phyloP scores from a whole-genome alignment of 2,888 invertebrate species.

The Zygogramma bicolorata region DNA sequence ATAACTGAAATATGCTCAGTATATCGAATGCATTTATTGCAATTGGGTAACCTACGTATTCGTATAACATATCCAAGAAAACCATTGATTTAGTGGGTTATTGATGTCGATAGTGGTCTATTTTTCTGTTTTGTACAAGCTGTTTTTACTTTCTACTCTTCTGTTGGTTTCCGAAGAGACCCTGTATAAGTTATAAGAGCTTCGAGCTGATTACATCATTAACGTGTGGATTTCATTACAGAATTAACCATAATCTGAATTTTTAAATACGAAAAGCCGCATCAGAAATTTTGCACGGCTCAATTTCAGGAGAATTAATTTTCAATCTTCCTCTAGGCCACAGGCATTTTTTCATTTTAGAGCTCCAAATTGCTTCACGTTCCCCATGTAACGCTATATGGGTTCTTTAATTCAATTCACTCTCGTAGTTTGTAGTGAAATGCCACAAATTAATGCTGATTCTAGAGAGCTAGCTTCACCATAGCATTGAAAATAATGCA shows the following conservation, averaged over 20 bases:
- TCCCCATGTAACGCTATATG: conserved; percentile 4
- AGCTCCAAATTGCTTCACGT: background rate
- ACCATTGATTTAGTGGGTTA: no score
- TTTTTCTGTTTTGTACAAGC: no score
- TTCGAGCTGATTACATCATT: background rate
- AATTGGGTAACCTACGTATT: no score
- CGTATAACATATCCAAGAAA: no score
- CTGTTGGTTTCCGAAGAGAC: no score
- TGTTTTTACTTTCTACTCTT: no score
- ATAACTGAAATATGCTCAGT: no score
- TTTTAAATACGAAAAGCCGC: background rate
- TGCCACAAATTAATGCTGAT: background rate
- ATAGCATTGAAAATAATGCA: no score
- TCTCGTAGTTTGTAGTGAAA: background rate
- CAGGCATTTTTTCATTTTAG: conserved; percentile 3
- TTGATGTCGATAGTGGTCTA: no score
- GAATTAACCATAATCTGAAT: background rate
- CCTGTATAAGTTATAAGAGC: background rate
- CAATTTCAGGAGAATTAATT: conserved; percentile 9
- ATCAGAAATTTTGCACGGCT: conserved; percentile 2
- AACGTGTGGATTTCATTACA: background rate
- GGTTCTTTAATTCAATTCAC: background rate
- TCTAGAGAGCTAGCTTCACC: no score
- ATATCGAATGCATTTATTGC: no score
- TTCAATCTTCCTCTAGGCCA: conserved; percentile 6